Evolutionary conservation across 2,888 invertebrate genomes (phyloP), one percentile per base, ranked within the genome.

Genomic region (Thyatira batis): DNA sequence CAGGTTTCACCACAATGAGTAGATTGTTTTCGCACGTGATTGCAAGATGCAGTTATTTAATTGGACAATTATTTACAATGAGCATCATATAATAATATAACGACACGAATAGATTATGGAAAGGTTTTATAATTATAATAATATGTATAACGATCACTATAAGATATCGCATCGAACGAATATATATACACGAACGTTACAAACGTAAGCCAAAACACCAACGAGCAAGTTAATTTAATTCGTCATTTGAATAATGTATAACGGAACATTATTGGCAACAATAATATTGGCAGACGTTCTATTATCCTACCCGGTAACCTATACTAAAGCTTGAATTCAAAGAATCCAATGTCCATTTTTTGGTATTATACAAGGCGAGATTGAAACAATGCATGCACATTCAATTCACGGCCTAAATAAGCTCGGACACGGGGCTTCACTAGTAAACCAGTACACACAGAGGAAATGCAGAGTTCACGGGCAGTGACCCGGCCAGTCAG

Each of bases 381-480:
- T 50, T 67, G 63, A 57, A 61, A 68, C 63, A 69, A 67, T 66
- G 58, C 62, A 58, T 55, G 58, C 60, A 60, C 54, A 69, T 71
- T 62, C 58, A 70, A 69, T 83, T 81, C 76, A 83, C 78, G 87
- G 79, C 80, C 85, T 67, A 84, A 77, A 85, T 83, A 82, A 76
- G 65, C 68, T 59, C 62, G 65, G 56, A 71, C 67, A 74, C 70
- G 67, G 71, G 63, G 65, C 53, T 67, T 64, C 61, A 66, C 69
- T 69, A 77, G 73, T 70, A 71, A 67, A 67, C 58, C 67, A 76
- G 71, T 49, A 25, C 43, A 46, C 21, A 49, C 44, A 79, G 76
- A 86, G 89, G 86, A 89, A 87, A 83, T 83, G 79, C 80, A 79
- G 73, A 82, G 88, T 88, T 89, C 89, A 90, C 84, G 89, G 89